A percentile compares a stretch with the other conserved stretches of the same genome.
Evolutionary conservation across 2,888 invertebrate species (phyloP).

Genomic region (Serripes groenlandicus): DNA sequence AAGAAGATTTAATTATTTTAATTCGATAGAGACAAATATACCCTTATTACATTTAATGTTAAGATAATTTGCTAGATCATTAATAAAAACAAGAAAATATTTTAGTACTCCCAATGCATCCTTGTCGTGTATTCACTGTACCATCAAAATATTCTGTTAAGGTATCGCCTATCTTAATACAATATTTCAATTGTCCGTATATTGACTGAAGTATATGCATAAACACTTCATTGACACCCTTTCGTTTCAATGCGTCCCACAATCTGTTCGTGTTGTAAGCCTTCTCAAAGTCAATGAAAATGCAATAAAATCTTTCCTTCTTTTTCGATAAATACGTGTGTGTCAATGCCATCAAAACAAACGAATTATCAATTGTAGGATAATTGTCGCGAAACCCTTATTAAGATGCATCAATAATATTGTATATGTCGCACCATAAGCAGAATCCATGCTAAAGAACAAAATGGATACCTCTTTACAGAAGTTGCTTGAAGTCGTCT

Average conservation of each 20-base stretch:
- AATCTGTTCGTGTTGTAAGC: conserved; percentile 23
- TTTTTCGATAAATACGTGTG: conserved; percentile 31
- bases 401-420: too few species aligned
- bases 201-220: not conserved
- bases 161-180: not conserved
- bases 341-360: conserved; percentile 27
- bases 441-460: too few species aligned
- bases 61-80: conserved; percentile 1
- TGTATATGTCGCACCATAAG: too few species aligned
- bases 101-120: not conserved
- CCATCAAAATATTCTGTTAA: not conserved
- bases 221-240: not conserved
- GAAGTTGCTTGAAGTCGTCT: too few species aligned
- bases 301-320: conserved; percentile 18
- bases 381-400: too few species aligned
- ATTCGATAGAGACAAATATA: not conserved
- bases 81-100: not conserved
- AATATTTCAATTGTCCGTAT: not conserved
- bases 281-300: conserved; percentile 27
- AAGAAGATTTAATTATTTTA: not conserved
- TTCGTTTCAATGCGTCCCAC: conserved; percentile 1
- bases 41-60: not conserved
- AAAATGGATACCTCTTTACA: too few species aligned
- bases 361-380: conserved; percentile 37
- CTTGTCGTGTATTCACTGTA: not conserved